Evolutionary conservation across 2,113 vertebrate genomes (phyloP), one percentile per base, ranked within the genome.

Genomic region (Orientallactaga bullata): DNA sequence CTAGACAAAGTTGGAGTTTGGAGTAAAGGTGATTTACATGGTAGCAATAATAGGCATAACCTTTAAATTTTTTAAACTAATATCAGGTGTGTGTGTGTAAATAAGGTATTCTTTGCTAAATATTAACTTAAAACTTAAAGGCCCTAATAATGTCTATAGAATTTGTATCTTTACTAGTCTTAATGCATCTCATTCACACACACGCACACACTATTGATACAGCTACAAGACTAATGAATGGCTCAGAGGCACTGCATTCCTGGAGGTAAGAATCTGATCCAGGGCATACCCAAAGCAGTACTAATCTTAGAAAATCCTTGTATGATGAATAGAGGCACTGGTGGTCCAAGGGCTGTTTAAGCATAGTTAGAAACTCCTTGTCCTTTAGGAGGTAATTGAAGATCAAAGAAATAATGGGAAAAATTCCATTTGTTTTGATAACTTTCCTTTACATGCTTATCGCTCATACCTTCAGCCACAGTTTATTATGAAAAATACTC

Each of bases 361-460:
- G 74, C 47, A 69, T 47, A 80, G 21, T 85, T 85, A 83, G 39
- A 83, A 32, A 69, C 39, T n/a, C 26, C 24, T 39, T 91, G 28
- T 83, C 24, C 35, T 89, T 94, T 68, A 77, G 47, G n/a, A 42
- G 18, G 30, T 68, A 85, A 79, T 74, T 79, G 73, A 74, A 92
- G 78, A 72, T 63, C 16, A 86, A 2, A 37, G 55, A 72, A 61
- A 72, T 18, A 39, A 32, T 69, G 18, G 58, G 71, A 18, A 30
- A 30, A 42, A 86, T 51, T 73, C 17, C n/a, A 28, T 39, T 35
- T 32, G 32, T 82, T 4, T 30, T 91, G 42, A 47, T 47, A 47
- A 8, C 72, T 23, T 42, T 85, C 20, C 35, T 7, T 30, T 47
- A 28, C 32, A 51, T n/a, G 7, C 80, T 93, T 30, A 85, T 39